Conservation (phyloP, 2,797 vertebrate species). For the Chelmon rostratus region DNA sequence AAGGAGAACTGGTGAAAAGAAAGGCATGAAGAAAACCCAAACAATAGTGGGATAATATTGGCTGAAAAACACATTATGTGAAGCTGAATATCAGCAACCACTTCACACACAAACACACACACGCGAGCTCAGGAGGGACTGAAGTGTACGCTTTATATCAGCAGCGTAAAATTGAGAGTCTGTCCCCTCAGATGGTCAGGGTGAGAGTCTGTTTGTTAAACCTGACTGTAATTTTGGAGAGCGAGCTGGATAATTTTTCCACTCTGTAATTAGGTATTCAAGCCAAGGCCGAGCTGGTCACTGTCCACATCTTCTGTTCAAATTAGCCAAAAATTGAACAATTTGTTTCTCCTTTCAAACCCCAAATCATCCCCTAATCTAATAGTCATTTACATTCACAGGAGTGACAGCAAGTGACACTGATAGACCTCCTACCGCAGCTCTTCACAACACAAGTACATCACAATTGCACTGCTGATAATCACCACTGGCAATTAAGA, state of each 20-base stretch:
- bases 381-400: constrained; percentile 57
- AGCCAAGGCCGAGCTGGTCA: constrained; percentile 66
- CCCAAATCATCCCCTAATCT: constrained; percentile 62
- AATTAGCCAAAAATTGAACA: constrained; percentile 76
- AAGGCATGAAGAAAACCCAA: constrained; percentile 57
- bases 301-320: constrained; percentile 55
- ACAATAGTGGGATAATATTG: constrained; percentile 61
- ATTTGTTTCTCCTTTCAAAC: constrained; percentile 72
- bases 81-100: constrained; percentile 58
- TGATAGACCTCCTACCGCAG: constrained; percentile 28
- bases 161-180: constrained; percentile 47
- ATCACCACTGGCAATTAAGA: constrained; percentile 25
- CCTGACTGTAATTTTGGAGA: constrained; percentile 56
- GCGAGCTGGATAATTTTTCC: constrained; percentile 42
- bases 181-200: constrained; percentile 35
- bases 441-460: constrained; percentile 31
- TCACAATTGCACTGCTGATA: constrained; percentile 25
- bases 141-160: constrained; percentile 48
- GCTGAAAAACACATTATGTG: constrained; percentile 66
- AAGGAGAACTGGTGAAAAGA: constrained; percentile 78
- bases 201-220: constrained; percentile 57
- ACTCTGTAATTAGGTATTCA: constrained; percentile 73
- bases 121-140: constrained; percentile 20
- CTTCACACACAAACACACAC: constrained; percentile 50
- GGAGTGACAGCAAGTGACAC: constrained; percentile 49